These are phyloP conservation scores for Ecliptopera silaceata DNA, from an alignment of 2,888 invertebrate genomes.

Conservation along the genomic window DNA sequence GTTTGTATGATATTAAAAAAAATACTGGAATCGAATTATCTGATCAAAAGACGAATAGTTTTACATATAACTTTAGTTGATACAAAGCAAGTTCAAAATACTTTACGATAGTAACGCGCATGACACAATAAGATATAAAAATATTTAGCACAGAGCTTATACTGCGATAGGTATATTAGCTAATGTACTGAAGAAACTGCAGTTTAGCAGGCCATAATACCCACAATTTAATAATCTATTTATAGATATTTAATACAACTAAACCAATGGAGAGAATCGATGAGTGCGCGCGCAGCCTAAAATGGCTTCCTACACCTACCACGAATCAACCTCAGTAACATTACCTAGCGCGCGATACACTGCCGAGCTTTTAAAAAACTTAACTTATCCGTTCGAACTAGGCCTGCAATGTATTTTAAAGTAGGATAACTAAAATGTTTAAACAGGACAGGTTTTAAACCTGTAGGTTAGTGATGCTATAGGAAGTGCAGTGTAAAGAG, in stretches of 20 bases:
- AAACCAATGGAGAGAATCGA: conserved; percentile 63
- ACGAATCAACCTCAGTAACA: conserved; percentile 8
- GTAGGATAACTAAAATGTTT: background rate
- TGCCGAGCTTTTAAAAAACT: conserved; percentile 23
- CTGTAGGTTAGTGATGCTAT: conserved; percentile 41
- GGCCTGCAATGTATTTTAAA: conserved; percentile 33
- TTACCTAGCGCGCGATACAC: conserved; percentile 33
- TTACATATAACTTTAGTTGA: too few relatives aligned
- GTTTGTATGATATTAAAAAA: too few relatives aligned
- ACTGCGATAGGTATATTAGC: conserved; percentile 20
- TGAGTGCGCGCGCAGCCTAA: conserved; percentile 73
- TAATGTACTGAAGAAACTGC: conserved; percentile 38
- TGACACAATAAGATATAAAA: background rate
- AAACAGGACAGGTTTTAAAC: conserved; percentile 29
- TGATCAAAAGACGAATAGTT: too few relatives aligned
- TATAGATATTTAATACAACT: conserved; percentile 57
- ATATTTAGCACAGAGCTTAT: background rate
- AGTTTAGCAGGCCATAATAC: conserved; percentile 50
- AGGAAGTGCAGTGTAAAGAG: conserved; percentile 37
- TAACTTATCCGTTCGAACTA: background rate
- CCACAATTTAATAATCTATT: conserved; percentile 66
- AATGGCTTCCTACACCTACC: conserved; percentile 57
- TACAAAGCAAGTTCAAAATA: too few relatives aligned
- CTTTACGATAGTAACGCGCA: background rate
- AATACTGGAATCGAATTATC: too few relatives aligned